Evolutionary conservation across 2,888 invertebrate genomes (phyloP).

Genomic region (Plemyria rubiginata): DNA sequence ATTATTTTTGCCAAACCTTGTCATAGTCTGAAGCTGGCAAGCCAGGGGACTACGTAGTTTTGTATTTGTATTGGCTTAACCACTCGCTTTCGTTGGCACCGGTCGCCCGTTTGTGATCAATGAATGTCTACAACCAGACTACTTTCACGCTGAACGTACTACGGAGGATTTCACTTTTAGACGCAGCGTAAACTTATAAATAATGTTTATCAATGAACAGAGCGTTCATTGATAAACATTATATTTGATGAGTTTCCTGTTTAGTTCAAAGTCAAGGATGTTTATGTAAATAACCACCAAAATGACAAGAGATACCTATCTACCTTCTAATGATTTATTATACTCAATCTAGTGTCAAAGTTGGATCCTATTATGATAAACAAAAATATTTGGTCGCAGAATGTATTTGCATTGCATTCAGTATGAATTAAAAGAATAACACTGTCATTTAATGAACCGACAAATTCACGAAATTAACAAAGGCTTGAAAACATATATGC

Average conservation of each 20-base stretch:
- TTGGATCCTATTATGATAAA: not conserved
- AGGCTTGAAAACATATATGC: constrained; percentile 10
- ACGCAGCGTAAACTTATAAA: constrained; percentile 41
- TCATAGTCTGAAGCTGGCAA: constrained; percentile 6
- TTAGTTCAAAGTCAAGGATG: not conserved
- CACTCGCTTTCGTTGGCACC: constrained; percentile 77
- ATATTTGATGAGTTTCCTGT: not conserved
- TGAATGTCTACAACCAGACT: constrained; percentile 73
- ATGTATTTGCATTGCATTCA: too few relatives aligned
- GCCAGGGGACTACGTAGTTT: constrained; percentile 22
- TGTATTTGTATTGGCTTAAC: constrained; percentile 45
- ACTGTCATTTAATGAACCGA: not conserved
- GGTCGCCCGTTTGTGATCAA: constrained; percentile 69
- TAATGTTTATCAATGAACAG: constrained; percentile 9
- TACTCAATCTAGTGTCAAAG: too few relatives aligned
- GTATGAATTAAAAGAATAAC: too few relatives aligned
- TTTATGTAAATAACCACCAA: not conserved
- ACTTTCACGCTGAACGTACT: constrained; percentile 70
- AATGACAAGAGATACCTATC: too few relatives aligned
- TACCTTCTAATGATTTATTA: too few relatives aligned
- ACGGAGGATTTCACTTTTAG: constrained; percentile 56
- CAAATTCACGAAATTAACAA: constrained; percentile 15
- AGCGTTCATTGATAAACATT: constrained; percentile 40
- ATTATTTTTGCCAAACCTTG: too few relatives aligned
- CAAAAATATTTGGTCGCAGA: not conserved